Evolutionary conservation across 2,888 invertebrate species (phyloP).

Genomic region (Deroplatys truncata): DNA sequence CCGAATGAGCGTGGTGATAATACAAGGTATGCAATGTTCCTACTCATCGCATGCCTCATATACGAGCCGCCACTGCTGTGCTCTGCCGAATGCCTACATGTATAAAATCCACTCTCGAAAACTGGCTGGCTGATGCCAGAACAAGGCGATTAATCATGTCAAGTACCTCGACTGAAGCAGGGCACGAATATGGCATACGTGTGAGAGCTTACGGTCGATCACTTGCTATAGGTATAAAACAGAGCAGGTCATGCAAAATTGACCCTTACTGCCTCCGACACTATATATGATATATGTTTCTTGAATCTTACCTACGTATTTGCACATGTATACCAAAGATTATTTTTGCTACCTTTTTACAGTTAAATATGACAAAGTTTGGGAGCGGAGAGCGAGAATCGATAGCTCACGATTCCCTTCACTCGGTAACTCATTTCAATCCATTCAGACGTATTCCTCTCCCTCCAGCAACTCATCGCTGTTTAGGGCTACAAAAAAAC

Average conservation of each 20-base stretch:
- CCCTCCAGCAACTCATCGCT: neutral
- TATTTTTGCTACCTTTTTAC: neutral
- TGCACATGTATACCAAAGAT: neutral
- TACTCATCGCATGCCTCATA: no score
- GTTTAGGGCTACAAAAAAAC: neutral
- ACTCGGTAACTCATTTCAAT: no score
- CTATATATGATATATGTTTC: constrained; percentile 8
- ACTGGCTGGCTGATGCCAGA: constrained; percentile 10
- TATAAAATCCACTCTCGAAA: constrained; percentile 1
- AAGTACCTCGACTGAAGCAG: constrained; percentile 12
- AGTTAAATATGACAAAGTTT: constrained; percentile 11
- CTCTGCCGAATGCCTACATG: neutral
- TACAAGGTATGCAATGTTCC: no score
- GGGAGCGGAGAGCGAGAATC: neutral
- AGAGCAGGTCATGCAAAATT: constrained; percentile 3
- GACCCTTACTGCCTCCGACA: constrained; percentile 1
- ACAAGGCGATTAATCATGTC: constrained; percentile 17
- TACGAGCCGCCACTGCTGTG: neutral
- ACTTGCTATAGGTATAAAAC: constrained; percentile 9
- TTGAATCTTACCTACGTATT: constrained; percentile 4
- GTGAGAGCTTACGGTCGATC: constrained; percentile 8
- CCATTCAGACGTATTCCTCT: neutral
- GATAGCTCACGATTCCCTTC: neutral
- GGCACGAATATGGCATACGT: constrained; percentile 6
- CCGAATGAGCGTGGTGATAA: no score